Evolutionary conservation across 2,113 vertebrate species (phyloP).

Genomic region (Pelmatolapia mariae): DNA sequence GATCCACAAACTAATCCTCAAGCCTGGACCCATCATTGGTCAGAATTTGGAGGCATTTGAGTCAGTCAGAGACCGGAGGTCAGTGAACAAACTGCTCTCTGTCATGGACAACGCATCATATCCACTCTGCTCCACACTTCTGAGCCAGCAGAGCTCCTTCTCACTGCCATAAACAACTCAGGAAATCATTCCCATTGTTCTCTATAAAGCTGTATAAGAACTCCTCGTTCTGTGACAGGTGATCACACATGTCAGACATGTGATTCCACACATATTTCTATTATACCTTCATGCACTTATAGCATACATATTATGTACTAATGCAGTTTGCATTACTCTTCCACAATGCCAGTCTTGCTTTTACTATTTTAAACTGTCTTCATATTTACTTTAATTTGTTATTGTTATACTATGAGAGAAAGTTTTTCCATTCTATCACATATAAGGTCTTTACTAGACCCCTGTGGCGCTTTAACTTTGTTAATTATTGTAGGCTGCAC

Average conservation of each 20-base stretch:
- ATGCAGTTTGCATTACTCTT: not conserved
- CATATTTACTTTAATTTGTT: not conserved
- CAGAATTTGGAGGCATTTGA: not conserved
- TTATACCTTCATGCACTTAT: not conserved
- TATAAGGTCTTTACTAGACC: not conserved
- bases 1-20: not conserved
- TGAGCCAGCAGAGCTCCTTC: not conserved
- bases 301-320: not conserved
- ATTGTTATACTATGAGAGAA: not conserved
- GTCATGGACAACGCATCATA: not conserved
- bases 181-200: not conserved
- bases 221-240: not conserved
- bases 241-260: not conserved
- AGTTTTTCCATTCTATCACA: not conserved
- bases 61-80: not conserved
- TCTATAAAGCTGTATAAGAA: not conserved
- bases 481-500: not conserved
- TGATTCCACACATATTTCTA: not conserved
- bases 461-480: not conserved
- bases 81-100: not conserved
- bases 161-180: not conserved
- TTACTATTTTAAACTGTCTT: not conserved
- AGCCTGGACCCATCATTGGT: not conserved
- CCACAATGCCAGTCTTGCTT: not conserved
- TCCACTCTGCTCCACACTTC: not conserved